These are phyloP conservation scores for Trichonephila clavata DNA, from an alignment of 1,140 invertebrate species.

Conservation along the genomic window DNA sequence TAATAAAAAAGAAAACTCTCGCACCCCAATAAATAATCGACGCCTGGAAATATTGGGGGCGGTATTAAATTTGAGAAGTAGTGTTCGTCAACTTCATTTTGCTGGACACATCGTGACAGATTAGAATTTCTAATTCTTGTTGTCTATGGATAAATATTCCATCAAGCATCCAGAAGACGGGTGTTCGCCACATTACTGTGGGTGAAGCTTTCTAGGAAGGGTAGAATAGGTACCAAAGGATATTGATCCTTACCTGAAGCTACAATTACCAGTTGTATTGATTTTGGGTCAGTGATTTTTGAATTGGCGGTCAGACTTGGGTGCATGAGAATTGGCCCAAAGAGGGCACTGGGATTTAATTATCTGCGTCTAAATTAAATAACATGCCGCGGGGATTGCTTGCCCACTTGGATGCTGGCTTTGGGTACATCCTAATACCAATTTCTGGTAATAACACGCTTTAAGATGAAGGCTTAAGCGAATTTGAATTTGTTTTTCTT, in stretches of 20 bases:
- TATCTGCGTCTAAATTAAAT: background rate
- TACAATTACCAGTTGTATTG: constrained; percentile 35
- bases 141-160: background rate
- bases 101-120: constrained; percentile 14
- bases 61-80: background rate
- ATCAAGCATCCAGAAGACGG: background rate
- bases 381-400: background rate
- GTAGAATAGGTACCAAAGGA: background rate
- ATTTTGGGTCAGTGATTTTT: constrained; percentile 57
- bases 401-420: background rate
- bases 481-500: background rate
- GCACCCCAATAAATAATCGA: constrained; percentile 1
- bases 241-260: background rate
- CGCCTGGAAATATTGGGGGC: background rate
- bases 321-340: constrained; percentile 42
- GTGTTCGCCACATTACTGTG: background rate
- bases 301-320: background rate
- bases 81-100: background rate
- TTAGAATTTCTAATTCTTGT: constrained; percentile 29
- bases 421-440: background rate
- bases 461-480: background rate
- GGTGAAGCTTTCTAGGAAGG: background rate
- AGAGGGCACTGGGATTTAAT: background rate
- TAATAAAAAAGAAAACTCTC: background rate
- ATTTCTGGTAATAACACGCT: background rate